These are phyloP conservation scores for Sphaerophoria taeniata DNA, from an alignment of 2,888 invertebrate species.

Conservation along the genomic window DNA sequence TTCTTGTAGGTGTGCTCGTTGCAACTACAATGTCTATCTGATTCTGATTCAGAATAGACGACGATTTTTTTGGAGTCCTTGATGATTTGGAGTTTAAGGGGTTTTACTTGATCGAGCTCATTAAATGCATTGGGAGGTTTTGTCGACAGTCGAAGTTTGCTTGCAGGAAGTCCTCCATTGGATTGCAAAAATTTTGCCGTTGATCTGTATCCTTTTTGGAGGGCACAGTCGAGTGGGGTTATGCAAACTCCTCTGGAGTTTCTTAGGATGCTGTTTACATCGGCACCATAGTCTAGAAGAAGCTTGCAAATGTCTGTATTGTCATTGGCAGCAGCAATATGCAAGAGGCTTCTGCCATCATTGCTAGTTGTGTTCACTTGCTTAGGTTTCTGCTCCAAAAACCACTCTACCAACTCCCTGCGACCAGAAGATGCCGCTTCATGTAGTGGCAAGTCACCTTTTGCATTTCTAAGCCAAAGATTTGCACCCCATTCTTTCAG, in stretches of 20 bases:
- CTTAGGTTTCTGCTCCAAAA: constrained; percentile 91
- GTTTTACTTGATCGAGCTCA: constrained; percentile 80
- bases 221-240: constrained; percentile 96
- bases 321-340: constrained; percentile 96
- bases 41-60: constrained; percentile 80
- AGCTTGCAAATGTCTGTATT: constrained; percentile 96
- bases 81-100: constrained; percentile 79
- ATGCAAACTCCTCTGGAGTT: constrained; percentile 92
- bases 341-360: constrained; percentile 95
- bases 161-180: constrained; percentile 93
- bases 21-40: constrained; percentile 78
- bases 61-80: constrained; percentile 81
- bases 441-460: constrained; percentile 97
- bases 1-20: constrained; percentile 79
- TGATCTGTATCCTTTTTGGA: constrained; percentile 92
- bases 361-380: constrained; percentile 94
- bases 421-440: constrained; percentile 97
- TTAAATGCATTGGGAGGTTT: constrained; percentile 81
- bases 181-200: constrained; percentile 96
- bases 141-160: constrained; percentile 84
- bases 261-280: constrained; percentile 92
- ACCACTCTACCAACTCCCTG: constrained; percentile 94
- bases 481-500: constrained; percentile 91
- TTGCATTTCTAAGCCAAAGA: constrained; percentile 95
- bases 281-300: constrained; percentile 92